Evolutionary conservation across 2,797 vertebrate genomes (phyloP).

Genomic region (Sebastolobus altivelis): DNA sequence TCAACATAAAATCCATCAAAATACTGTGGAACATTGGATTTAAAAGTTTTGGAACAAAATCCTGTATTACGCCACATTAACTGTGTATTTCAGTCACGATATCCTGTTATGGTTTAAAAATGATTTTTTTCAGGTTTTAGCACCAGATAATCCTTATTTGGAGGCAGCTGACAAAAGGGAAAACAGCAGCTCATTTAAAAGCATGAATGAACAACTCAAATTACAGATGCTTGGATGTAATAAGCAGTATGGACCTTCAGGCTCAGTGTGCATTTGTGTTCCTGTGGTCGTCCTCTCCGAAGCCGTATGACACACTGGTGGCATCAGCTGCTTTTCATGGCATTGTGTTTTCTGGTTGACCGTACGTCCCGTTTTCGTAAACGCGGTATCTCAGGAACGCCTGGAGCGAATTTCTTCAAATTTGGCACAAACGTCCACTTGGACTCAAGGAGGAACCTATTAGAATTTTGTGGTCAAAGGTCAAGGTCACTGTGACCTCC

Average conservation of each 20-base stretch:
- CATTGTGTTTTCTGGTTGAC: background rate
- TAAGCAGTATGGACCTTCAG: conserved; percentile 2
- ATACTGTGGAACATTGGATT: background rate
- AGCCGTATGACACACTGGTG: conserved; percentile 3
- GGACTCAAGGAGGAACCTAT: too few species aligned
- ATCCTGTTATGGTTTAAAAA: conserved; percentile 4
- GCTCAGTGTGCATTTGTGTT: conserved; percentile 3
- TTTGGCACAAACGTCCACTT: too few species aligned
- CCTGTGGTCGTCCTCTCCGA: conserved; percentile 4
- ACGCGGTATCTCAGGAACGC: too few species aligned
- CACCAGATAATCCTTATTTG: conserved; percentile 18
- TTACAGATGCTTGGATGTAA: conserved; percentile 12
- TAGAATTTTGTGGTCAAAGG: background rate
- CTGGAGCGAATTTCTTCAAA: too few species aligned
- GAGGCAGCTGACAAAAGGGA: background rate
- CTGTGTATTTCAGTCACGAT: conserved; percentile 12
- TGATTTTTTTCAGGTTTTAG: conserved; percentile 9
- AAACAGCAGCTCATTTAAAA: conserved; percentile 30
- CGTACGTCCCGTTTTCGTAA: background rate
- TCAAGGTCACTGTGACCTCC: background rate
- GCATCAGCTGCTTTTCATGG: conserved; percentile 34
- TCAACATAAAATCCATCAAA: background rate
- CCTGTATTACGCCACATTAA: background rate
- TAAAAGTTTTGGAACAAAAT: background rate
- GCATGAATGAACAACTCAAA: conserved; percentile 28